phyloP scores from a whole-genome alignment of 2,113 vertebrate species.

The Lynx canadensis region DNA sequence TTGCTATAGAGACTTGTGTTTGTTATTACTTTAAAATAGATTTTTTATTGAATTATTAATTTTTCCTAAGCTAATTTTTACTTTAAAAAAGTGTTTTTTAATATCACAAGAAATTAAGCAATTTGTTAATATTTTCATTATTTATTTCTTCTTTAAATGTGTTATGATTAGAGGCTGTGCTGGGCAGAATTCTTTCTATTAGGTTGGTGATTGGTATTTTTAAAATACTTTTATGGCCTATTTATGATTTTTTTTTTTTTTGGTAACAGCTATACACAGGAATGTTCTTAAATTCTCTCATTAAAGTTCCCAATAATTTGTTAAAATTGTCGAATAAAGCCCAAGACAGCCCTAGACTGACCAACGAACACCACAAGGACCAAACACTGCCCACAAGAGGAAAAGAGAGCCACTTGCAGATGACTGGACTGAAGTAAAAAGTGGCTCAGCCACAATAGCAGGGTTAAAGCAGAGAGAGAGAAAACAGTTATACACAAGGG shows the following conservation, averaged over 20 bases:
- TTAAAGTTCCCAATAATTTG: background rate
- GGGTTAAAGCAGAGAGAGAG: background rate
- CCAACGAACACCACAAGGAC: background rate
- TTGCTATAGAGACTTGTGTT: conserved; percentile 15
- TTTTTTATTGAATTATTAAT: conserved; percentile 68
- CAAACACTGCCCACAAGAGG: background rate
- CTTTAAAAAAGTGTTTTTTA: conserved; percentile 52
- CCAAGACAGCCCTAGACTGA: background rate
- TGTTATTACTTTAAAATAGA: conserved; percentile 60
- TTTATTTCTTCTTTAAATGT: conserved; percentile 47
- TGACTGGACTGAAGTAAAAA: background rate
- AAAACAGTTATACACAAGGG: background rate
- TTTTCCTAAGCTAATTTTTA: conserved; percentile 61
- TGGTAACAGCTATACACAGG: background rate
- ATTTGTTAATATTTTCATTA: conserved; percentile 47
- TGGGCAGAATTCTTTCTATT: background rate
- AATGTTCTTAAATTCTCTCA: background rate
- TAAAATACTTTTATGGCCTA: background rate
- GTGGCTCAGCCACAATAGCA: background rate
- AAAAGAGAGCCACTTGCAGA: background rate
- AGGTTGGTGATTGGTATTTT: background rate
- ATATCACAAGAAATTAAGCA: conserved; percentile 50
- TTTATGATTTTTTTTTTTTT: background rate
- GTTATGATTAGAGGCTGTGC: background rate
- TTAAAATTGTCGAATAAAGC: background rate